Conservation (phyloP, 2,888 invertebrate species). For the Gastrophysa polygoni region DNA sequence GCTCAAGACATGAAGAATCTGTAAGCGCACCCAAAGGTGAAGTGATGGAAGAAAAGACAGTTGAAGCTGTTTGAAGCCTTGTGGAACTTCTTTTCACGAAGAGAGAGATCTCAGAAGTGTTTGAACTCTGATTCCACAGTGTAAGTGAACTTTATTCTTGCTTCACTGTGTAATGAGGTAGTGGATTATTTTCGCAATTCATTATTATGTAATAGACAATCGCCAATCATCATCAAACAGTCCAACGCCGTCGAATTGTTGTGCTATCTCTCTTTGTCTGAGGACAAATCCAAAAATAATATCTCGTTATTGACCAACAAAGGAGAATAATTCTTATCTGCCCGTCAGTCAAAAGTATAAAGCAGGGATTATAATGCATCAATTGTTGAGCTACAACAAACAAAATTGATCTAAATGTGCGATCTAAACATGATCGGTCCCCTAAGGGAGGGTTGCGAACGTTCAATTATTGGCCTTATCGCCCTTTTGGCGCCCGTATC, state of each 20-base stretch:
- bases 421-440: conserved; percentile 58
- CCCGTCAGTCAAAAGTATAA: conserved; percentile 53
- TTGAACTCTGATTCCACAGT: too few relatives aligned
- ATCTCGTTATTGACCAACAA: conserved; percentile 45
- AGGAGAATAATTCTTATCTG: conserved; percentile 52
- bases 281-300: conserved; percentile 43
- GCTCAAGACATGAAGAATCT: too few relatives aligned
- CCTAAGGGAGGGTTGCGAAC: conserved; percentile 52
- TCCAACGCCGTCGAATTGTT: not conserved
- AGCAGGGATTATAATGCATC: conserved; percentile 57
- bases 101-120: too few relatives aligned
- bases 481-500: conserved; percentile 54
- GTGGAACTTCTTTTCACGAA: too few relatives aligned
- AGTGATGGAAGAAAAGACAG: too few relatives aligned
- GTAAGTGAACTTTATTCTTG: too few relatives aligned
- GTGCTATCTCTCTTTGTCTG: conserved; percentile 21
- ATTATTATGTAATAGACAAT: too few relatives aligned
- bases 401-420: conserved; percentile 59
- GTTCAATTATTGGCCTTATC: conserved; percentile 57
- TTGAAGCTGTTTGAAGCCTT: too few relatives aligned
- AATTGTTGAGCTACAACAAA: conserved; percentile 59
- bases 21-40: too few relatives aligned
- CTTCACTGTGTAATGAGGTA: too few relatives aligned
- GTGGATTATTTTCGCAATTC: too few relatives aligned
- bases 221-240: not conserved